These are phyloP conservation scores for Peromyscus californicus DNA, from an alignment of 2,113 vertebrate genomes.

Conservation along the genomic window DNA sequence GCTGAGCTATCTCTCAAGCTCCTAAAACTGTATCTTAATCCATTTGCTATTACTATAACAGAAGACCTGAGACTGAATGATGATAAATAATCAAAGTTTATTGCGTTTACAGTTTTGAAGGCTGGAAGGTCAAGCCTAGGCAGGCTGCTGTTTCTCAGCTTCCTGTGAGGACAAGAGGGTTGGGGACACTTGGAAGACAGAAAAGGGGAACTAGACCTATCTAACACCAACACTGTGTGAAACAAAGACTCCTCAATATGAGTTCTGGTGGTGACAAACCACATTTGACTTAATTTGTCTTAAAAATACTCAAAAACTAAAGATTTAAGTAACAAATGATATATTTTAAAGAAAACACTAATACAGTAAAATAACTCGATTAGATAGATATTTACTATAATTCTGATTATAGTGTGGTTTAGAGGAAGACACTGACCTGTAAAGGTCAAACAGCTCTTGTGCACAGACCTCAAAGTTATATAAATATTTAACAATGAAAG, in stretches of 20 bases:
- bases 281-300: background rate
- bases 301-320: constrained; percentile 27
- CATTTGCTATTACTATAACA: background rate
- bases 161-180: background rate
- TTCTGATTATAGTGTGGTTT: constrained; percentile 2
- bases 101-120: background rate
- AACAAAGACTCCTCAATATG: background rate
- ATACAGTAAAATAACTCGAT: background rate
- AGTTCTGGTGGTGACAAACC: background rate
- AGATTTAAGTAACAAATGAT: background rate
- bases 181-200: background rate
- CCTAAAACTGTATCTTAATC: background rate
- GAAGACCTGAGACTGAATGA: background rate
- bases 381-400: background rate
- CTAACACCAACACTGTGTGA: background rate
- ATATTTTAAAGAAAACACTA: background rate
- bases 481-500: background rate
- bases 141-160: background rate
- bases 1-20: background rate
- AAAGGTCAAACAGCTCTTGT: constrained; percentile 30
- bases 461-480: constrained; percentile 3
- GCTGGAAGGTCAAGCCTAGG: background rate
- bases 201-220: background rate
- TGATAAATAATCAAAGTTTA: background rate
- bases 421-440: background rate